Evolutionary conservation across 92 coral and sea anemone genomes (phyloP), one percentile per base, ranked within the genome.

Genomic region (Pocillopora grandis): DNA sequence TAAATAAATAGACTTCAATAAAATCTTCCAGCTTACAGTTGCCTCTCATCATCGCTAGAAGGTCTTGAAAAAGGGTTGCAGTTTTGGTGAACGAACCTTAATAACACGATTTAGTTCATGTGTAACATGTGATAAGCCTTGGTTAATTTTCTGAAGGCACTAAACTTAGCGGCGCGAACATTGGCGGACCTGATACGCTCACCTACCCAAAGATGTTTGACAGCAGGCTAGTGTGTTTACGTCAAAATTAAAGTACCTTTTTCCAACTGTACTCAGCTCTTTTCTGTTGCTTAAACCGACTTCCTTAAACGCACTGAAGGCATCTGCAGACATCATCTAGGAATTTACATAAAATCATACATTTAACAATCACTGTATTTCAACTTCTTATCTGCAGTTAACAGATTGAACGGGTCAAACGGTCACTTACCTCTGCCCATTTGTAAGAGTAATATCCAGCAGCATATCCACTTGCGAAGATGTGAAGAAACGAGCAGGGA

Each of bases 401-500:
- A 27, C 10, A 31, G 23, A 19, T 6, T 23, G 12, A 20, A 9
- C 3, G 12, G n/a, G 1, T 33, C 21, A 49, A 27, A 48, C 58
- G 58, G 42, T 48, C 10, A 62, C 93, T 76, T 59, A 94, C 98
- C 90, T 93, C 98, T 9, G 98, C 98, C 98, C 98, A 95, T 72
- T 95, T 95, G 86, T 95, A 95, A 5, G 97, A 93, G 86, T 95
- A 95, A 77, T 95, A 95, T 0, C 97, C 98, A 9, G 98, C 98
- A 2, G 98, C 92, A 76, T 95, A 95, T 36, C 93, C 97, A 62
- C 84, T 83, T 18, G 93, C 86, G 78, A 95, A 95, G 68, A 95
- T 90, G 91, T 95, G 98, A 17, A 93, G 78, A 83, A 95, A 95
- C 21, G 94, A 90, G 64, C 96, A 90, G 12, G 96, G 98, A 75